Conservation (phyloP, 2,113 vertebrate genomes). For the Semnornis frantzii region DNA sequence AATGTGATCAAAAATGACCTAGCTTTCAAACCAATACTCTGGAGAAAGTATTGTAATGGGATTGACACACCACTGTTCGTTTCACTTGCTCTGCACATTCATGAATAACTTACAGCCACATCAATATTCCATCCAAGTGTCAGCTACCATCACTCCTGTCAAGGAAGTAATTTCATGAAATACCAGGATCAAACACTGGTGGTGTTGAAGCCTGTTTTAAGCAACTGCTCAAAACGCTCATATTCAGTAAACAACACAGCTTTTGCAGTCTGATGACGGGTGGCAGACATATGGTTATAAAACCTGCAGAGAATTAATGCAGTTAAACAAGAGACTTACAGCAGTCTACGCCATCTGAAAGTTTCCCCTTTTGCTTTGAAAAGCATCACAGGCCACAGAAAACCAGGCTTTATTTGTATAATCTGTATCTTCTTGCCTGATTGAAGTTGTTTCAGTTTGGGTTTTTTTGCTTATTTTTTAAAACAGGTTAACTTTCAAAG, state of each 20-base stretch:
- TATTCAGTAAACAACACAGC: background rate
- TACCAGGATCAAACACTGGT: fast-evolving
- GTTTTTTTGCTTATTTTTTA: background rate
- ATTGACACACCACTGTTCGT: background rate
- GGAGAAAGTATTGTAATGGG: background rate
- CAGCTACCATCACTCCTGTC: background rate
- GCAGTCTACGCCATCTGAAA: background rate
- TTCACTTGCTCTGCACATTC: background rate
- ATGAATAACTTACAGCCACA: background rate
- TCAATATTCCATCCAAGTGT: background rate
- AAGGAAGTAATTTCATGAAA: background rate
- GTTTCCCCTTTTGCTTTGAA: background rate
- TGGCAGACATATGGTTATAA: background rate
- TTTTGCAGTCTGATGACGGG: background rate
- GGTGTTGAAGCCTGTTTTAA: background rate
- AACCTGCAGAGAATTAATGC: background rate
- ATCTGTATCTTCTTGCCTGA: background rate
- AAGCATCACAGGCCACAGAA: background rate
- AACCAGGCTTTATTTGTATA: background rate
- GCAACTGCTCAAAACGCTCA: background rate
- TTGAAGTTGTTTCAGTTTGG: background rate
- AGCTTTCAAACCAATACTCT: background rate
- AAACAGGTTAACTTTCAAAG: background rate
- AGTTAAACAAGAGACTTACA: background rate
- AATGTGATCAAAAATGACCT: background rate